phyloP scores from a whole-genome alignment of 2,888 invertebrate species.

The Ischnus inquisitorius region DNA sequence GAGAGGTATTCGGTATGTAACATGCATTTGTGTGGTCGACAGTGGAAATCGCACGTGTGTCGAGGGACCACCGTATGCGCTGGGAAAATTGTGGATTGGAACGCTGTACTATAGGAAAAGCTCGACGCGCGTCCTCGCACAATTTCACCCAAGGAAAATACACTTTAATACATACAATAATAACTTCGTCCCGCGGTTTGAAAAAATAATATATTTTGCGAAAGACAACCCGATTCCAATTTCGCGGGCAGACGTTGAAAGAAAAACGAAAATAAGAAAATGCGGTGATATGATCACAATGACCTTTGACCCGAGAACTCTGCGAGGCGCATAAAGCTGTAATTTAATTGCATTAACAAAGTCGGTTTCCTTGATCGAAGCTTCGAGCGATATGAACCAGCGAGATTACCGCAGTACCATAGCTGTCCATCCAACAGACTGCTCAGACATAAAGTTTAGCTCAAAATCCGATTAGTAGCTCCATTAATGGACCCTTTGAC shows the following conservation, averaged over 20 bases:
- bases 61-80: not conserved
- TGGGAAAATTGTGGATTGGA: not conserved
- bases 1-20: constrained; percentile 8
- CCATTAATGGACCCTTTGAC: constrained; percentile 45
- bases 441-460: constrained; percentile 5
- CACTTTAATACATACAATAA: constrained; percentile 17
- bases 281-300: not conserved
- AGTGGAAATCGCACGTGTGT: constrained; percentile 12
- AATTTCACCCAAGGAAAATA: not conserved
- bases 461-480: constrained; percentile 50
- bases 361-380: not conserved
- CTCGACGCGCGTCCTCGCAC: not conserved
- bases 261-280: not conserved
- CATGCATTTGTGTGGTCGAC: not conserved
- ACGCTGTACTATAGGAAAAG: constrained; percentile 1
- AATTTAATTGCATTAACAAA: not conserved
- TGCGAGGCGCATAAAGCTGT: not conserved
- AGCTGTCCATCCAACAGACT: not conserved
- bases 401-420: not conserved
- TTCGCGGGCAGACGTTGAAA: not conserved
- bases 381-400: not conserved
- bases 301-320: not conserved
- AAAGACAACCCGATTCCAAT: not conserved
- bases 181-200: not conserved
- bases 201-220: not conserved